These are phyloP conservation scores for Fissipunctia ypsillon DNA, from an alignment of 2,888 invertebrate species.

Conservation along the genomic window DNA sequence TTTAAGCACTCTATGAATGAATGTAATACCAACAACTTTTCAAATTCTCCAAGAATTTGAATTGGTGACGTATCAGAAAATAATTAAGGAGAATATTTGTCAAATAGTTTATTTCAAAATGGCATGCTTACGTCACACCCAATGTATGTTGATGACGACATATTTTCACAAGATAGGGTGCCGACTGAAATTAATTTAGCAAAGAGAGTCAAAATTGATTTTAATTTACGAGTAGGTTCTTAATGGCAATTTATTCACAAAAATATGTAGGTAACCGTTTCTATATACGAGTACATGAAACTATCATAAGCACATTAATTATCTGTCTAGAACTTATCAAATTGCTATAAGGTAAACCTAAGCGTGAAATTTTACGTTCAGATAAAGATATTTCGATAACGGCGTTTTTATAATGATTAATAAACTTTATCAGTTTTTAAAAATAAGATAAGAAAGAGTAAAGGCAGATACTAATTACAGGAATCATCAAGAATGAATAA, in stretches of 20 bases:
- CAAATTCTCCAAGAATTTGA: background rate
- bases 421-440: conserved; percentile 26
- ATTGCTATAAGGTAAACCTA: background rate
- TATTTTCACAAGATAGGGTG: background rate
- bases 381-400: conserved; percentile 38
- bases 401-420: conserved; percentile 22
- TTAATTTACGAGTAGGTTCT: background rate
- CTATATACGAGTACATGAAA: no score
- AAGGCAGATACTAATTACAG: background rate
- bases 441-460: conserved; percentile 23
- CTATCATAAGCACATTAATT: background rate
- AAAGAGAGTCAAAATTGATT: no score
- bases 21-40: background rate
- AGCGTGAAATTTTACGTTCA: background rate
- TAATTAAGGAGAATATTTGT: background rate
- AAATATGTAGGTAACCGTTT: background rate
- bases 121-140: background rate
- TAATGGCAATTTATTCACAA: background rate
- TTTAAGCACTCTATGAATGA: background rate
- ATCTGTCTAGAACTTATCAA: background rate
- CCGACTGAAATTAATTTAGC: background rate
- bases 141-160: conserved; percentile 7
- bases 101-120: background rate
- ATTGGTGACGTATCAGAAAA: background rate
- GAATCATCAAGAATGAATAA: background rate